Conservation (phyloP, 2,113 vertebrate species). For the Pipra filicauda region DNA sequence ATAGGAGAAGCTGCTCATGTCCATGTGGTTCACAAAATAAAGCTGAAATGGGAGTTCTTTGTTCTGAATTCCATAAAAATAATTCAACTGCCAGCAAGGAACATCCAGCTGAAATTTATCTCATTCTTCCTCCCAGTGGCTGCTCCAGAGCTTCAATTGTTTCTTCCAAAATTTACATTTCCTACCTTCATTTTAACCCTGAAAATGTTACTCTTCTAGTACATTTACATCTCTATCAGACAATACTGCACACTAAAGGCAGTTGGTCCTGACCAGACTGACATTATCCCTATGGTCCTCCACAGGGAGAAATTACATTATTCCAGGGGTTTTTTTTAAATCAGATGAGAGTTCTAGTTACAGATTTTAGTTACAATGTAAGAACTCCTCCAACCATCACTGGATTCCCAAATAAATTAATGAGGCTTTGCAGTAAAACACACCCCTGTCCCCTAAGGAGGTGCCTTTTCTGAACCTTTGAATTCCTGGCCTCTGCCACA, state of each 20-base stretch:
- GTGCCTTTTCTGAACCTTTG: background rate
- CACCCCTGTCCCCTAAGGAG: background rate
- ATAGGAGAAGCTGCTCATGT: background rate
- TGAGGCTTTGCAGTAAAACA: background rate
- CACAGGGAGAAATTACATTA: background rate
- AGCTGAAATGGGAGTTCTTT: background rate
- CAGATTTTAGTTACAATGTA: background rate
- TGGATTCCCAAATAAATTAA: background rate
- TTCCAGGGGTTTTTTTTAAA: no score
- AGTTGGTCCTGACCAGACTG: background rate
- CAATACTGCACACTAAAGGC: background rate
- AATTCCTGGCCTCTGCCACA: rapidly evolving
- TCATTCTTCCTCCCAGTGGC: background rate
- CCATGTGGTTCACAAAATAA: rapidly evolving
- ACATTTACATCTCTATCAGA: background rate
- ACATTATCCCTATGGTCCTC: background rate
- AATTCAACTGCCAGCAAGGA: background rate
- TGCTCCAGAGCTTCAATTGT: rapidly evolving
- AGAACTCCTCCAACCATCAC: background rate
- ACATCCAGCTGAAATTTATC: background rate
- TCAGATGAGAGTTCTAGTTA: background rate
- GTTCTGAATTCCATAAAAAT: background rate
- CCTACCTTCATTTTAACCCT: background rate
- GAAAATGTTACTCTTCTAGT: background rate
- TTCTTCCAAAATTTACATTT: background rate